Conservation (phyloP, 2,888 invertebrate genomes). For the Gastracanthus pulcherrimus region DNA sequence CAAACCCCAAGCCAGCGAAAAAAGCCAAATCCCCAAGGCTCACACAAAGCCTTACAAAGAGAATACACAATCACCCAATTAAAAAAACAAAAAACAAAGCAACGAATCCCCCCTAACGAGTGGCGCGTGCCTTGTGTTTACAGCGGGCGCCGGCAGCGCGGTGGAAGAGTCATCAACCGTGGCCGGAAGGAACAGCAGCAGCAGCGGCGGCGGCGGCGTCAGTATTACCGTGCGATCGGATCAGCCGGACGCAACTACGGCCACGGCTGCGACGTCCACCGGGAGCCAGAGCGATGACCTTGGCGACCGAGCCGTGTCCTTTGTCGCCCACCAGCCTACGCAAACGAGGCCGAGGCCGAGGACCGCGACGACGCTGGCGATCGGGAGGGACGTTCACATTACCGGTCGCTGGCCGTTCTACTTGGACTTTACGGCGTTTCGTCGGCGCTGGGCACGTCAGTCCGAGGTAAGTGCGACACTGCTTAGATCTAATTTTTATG, state of each 20-base stretch:
- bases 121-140: conserved; percentile 15
- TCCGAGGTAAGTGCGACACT: conserved; percentile 17
- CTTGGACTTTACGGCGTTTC: conserved; percentile 41
- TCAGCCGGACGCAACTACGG: too few species aligned
- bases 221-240: too few species aligned
- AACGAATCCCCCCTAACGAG: conserved; percentile 20
- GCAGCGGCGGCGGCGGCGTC: too few species aligned
- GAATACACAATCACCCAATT: not conserved
- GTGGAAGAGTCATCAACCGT: conserved; percentile 37
- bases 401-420: conserved; percentile 58
- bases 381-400: too few species aligned
- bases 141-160: conserved; percentile 52
- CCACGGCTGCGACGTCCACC: not conserved
- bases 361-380: conserved; percentile 29
- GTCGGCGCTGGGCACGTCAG: not conserved
- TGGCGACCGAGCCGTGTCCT: not conserved
- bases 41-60: not conserved
- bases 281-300: not conserved
- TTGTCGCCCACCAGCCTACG: not conserved
- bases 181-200: too few species aligned
- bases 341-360: not conserved
- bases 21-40: too few species aligned
- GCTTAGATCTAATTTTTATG: not conserved
- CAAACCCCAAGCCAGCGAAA: too few species aligned
- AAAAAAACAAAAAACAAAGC: not conserved